Evolutionary conservation across 2,797 vertebrate genomes (phyloP).

Genomic region (Sebastes nivosus): DNA sequence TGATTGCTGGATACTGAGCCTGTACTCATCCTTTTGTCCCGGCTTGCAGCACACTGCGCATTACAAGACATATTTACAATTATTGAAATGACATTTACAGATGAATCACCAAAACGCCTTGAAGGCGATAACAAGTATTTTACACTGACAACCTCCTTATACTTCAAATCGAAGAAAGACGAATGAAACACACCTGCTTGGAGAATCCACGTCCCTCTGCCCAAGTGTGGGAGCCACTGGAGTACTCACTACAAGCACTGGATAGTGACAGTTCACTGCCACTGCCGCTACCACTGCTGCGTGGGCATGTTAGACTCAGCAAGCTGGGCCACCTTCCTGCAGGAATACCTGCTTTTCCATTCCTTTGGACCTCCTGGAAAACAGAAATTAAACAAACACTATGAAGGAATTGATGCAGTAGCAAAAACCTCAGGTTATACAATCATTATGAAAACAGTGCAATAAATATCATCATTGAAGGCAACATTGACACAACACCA

Average conservation of each 20-base stretch:
- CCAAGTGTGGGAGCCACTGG: conserved; percentile 90
- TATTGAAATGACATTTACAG: not conserved
- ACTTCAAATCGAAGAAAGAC: not conserved
- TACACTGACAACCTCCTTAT: not conserved
- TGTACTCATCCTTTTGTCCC: conserved; percentile 88
- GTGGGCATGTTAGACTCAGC: conserved; percentile 84
- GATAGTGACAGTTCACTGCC: conserved; percentile 90
- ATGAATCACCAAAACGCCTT: not conserved
- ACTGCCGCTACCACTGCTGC: conserved; percentile 88
- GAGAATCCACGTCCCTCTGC: conserved; percentile 86
- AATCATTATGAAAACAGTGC: not conserved
- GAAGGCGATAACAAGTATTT: not conserved
- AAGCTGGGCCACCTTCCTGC: conserved; percentile 84
- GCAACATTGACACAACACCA: not conserved
- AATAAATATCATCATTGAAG: not conserved
- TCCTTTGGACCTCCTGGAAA: conserved; percentile 86
- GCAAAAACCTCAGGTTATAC: not conserved
- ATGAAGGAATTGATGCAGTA: not conserved
- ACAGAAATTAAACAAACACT: not conserved
- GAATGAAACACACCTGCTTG: conserved; percentile 79
- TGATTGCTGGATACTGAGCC: conserved; percentile 87
- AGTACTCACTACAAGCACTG: conserved; percentile 90
- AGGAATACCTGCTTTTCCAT: conserved; percentile 81
- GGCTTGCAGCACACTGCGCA: conserved; percentile 82
- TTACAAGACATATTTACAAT: conserved; percentile 36